These are phyloP conservation scores for Chrysopa pallens DNA, from an alignment of 1,140 invertebrate genomes.

Conservation along the genomic window DNA sequence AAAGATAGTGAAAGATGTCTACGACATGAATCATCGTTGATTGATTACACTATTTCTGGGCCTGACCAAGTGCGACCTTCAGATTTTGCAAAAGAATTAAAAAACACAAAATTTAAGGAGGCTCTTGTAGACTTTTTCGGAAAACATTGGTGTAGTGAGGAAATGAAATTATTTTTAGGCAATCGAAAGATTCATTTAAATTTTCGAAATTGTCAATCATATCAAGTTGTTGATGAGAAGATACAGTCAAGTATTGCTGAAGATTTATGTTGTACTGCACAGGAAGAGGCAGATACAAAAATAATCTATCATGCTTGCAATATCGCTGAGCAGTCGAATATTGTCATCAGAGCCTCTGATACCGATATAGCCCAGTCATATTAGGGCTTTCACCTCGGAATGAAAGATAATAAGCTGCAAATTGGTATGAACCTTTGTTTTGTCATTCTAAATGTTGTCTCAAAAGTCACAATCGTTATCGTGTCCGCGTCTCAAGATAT, in stretches of 20 bases:
- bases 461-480: conserved; percentile 6
- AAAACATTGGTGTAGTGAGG: neutral
- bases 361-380: conserved; percentile 4
- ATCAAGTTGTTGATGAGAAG: conserved; percentile 8
- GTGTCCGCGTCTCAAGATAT: conserved; percentile 6
- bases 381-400: conserved; percentile 4
- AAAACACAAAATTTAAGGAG: neutral
- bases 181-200: conserved; percentile 7
- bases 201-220: conserved; percentile 10
- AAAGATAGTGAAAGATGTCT: conserved; percentile 8
- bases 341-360: conserved; percentile 8
- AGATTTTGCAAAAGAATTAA: neutral
- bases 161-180: neutral
- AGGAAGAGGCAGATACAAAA: conserved; percentile 12
- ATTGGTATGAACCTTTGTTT: neutral
- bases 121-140: conserved; percentile 2
- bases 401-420: conserved; percentile 6
- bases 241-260: conserved; percentile 7
- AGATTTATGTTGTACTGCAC: conserved; percentile 8
- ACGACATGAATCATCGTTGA: conserved; percentile 8
- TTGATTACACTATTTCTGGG: conserved; percentile 7
- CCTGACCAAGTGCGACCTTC: conserved; percentile 4
- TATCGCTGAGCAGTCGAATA: conserved; percentile 7
- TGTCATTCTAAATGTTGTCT: conserved; percentile 1
- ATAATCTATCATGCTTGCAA: conserved; percentile 11